phyloP scores from a whole-genome alignment of 2,888 invertebrate species.

The Yponomeuta evonymella region DNA sequence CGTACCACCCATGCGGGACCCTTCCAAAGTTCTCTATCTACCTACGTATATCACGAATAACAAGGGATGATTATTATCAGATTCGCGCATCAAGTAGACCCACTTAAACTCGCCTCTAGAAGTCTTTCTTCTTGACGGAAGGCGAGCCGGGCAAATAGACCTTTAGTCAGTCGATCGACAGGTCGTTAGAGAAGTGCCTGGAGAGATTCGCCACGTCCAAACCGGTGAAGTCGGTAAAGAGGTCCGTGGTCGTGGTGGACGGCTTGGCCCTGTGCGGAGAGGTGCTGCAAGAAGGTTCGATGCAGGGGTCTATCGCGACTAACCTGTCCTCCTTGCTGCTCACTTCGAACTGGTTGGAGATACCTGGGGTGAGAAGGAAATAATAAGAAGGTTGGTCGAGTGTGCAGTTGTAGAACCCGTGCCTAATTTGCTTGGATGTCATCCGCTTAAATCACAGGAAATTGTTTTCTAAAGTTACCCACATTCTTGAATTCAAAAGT shows the following conservation, averaged over 20 bases:
- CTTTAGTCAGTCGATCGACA: conserved; percentile 73
- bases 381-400: no score
- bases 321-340: conserved; percentile 58
- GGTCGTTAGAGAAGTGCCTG: conserved; percentile 66
- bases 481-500: no score
- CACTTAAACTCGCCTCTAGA: neutral
- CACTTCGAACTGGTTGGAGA: conserved; percentile 69
- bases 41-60: neutral
- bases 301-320: conserved; percentile 39
- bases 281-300: conserved; percentile 44
- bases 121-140: conserved; percentile 23
- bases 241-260: conserved; percentile 48
- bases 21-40: no score
- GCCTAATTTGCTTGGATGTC: no score
- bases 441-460: no score
- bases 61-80: neutral
- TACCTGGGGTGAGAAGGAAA: conserved; percentile 40
- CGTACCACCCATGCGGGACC: no score
- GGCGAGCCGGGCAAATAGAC: conserved; percentile 64
- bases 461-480: no score
- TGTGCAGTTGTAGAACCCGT: no score
- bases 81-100: neutral
- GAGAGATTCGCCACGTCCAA: conserved; percentile 66
- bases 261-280: conserved; percentile 36
- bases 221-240: conserved; percentile 68